These are phyloP conservation scores for Aselliscus stoliczkanus DNA, from an alignment of 2,797 vertebrate genomes.

Conservation along the genomic window DNA sequence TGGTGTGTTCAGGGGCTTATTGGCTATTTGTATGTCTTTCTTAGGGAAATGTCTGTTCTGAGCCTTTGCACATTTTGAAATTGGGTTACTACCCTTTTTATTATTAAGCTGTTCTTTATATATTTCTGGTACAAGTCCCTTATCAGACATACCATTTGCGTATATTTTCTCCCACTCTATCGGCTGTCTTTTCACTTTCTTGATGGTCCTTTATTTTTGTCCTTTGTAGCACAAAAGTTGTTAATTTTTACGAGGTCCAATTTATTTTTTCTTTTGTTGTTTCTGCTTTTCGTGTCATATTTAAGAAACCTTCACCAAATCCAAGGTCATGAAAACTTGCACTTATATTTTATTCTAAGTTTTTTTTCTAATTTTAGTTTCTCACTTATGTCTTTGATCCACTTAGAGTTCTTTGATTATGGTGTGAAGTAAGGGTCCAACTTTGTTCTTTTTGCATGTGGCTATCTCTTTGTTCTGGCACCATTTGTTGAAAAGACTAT, in stretches of 20 bases:
- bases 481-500: not conserved
- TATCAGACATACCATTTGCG: not conserved
- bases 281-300: not conserved
- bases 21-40: not conserved
- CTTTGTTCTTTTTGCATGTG: not conserved
- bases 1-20: not conserved
- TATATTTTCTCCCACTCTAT: not conserved
- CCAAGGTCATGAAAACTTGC: not conserved
- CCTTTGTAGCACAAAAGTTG: not conserved
- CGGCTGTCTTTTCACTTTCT: not conserved
- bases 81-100: not conserved
- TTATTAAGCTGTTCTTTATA: not conserved
- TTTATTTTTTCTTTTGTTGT: not conserved
- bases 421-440: not conserved
- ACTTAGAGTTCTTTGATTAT: not conserved
- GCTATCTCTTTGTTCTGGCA: not conserved
- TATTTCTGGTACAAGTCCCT: not conserved
- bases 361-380: not conserved
- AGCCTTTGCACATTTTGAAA: not conserved
- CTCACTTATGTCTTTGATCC: not conserved
- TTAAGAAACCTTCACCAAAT: not conserved
- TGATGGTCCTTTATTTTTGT: too few species aligned
- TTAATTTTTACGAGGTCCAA: not conserved
- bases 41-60: not conserved
- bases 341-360: not conserved